phyloP scores from a whole-genome alignment of 2,797 vertebrate genomes.

The Argyrosomus regius region DNA sequence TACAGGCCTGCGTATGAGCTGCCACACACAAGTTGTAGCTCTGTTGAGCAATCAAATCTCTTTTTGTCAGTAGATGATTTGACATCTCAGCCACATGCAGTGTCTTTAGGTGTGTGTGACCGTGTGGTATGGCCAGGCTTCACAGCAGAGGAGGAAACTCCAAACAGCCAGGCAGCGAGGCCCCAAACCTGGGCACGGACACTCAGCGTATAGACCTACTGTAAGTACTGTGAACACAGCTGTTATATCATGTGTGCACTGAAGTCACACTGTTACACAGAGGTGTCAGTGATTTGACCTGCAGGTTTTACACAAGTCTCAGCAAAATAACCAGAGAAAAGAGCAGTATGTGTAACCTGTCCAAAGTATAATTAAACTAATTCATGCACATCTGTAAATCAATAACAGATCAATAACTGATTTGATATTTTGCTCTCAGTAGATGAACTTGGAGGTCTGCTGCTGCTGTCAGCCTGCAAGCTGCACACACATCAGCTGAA shows the following conservation, averaged over 20 bases:
- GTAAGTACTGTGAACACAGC: constrained; percentile 7
- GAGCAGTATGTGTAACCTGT: no score
- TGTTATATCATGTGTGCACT: background rate
- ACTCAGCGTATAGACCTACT: background rate
- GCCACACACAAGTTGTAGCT: constrained; percentile 15
- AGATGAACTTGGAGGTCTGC: no score
- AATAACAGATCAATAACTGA: background rate
- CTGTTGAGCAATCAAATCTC: constrained; percentile 24
- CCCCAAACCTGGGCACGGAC: background rate
- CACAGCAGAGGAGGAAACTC: constrained; percentile 3
- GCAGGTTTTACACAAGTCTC: constrained; percentile 10
- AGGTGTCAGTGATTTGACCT: constrained; percentile 29
- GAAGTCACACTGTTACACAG: constrained; percentile 22
- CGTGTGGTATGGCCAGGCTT: constrained; percentile 5
- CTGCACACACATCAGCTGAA: constrained; percentile 8
- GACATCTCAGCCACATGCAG: constrained; percentile 2
- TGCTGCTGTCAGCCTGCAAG: constrained; percentile 16
- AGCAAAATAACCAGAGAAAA: constrained; percentile 15
- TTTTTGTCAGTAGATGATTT: constrained; percentile 16
- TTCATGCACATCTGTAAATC: background rate
- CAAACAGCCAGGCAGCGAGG: background rate
- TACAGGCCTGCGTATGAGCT: background rate
- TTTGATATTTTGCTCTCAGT: no score
- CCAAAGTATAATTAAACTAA: no score
- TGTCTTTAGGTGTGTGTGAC: background rate